Base-by-base conservation (phyloP, 2,113 vertebrate genomes). In the Cyanoramphus novaezelandiae region DNA sequence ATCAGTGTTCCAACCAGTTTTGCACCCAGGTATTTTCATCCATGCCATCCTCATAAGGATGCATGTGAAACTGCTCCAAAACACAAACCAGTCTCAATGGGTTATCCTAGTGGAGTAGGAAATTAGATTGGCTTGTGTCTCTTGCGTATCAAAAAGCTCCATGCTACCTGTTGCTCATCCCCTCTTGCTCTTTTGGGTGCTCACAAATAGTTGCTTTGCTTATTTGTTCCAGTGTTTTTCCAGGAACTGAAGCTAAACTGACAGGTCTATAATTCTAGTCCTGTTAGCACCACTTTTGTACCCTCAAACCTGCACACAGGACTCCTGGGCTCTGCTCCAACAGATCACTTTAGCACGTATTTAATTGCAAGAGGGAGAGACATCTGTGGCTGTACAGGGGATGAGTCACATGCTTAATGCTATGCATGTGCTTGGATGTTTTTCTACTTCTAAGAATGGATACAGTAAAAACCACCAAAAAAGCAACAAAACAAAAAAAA, bases 251-350 rank as follows among this genome's bases (percentile, higher is more conserved):
- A 92, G 47, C 69, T 71, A 50, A 71, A 27, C 17, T 82, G 72
- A 75, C 65, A 88, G 55, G 76, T 89, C 65, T 95, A 10, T 78
- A 82, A 94, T 62, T 83, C 59, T 23, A 83, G 68, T 28, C 43
- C 52, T 86, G 37, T 75, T 92, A 88, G 82, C 43, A 75, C 16
- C 25, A 28, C 64, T 90, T 93, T n/a, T 14, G 76, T 70, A 53
- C 63, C 2, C 71, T 90, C 76, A 81, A 91, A 82, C 83, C 63
- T 49, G 84, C 37, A 49, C 74, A 64, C 14, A 21, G 24, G 3
- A 28, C 62, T 80, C 25, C 85, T 31, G 72, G 93, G 93, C 94
- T 93, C 68, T 47, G 79, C 53, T 96, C 93, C 92, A 96, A 60
- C 29, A 96, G 64, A 75, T 50, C 79, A 81, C 88, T 95, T 88